Base-by-base conservation (phyloP, 2,888 invertebrate species). In the Lepidochitona cinerea region DNA sequence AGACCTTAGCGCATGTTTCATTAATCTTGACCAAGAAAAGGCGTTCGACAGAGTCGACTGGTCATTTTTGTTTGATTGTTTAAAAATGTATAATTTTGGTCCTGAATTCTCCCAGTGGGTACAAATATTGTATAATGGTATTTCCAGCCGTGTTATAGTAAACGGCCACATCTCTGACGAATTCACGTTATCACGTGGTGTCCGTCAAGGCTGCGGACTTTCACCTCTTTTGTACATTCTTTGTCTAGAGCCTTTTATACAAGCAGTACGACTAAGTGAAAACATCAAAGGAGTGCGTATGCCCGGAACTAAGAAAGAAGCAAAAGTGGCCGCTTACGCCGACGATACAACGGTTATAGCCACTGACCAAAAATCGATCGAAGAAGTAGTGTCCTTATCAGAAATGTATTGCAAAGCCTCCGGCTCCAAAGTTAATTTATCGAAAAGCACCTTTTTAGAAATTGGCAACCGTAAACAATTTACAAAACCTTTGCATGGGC, bases 1-100 rank as follows among this genome's bases (percentile, higher is more conserved):
- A 68, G 37, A 81, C 14, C 29, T 77, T n/a, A 14, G 54, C 37
- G 72, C 75, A 37, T 70, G 70, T 49, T 79, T 81, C 64, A 75
- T 80, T 37, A 64, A 52, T 72, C 41, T 81, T 37, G 82, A 82
- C 66, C 82, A 82, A 70, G 79, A 78, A 66, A 83, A 82, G 54
- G 81, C 81, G 1, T 82, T 82, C 37, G 81, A 81, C 68, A 69
- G 80, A 64, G 81, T 81, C 12, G 73, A 74, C 29, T 75, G 78
- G 68, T 64, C 70, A 12, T 82, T 74, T 72, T 26, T 83, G 32
- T 78, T 75, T 73, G 71, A 79, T 64, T 67, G 71, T 14, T 65
- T 83, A 37, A 4, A 70, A 9, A 52, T 72, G 9, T 81, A 77
- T 73, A 78, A 79, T n/a, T 81, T n/a, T n/a, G n/a, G n/a, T n/a